A percentile compares a stretch with the other conserved stretches of the same genome.
Evolutionary conservation across 2,797 vertebrate species (phyloP).

Genomic region (Enteromius treurensis): DNA sequence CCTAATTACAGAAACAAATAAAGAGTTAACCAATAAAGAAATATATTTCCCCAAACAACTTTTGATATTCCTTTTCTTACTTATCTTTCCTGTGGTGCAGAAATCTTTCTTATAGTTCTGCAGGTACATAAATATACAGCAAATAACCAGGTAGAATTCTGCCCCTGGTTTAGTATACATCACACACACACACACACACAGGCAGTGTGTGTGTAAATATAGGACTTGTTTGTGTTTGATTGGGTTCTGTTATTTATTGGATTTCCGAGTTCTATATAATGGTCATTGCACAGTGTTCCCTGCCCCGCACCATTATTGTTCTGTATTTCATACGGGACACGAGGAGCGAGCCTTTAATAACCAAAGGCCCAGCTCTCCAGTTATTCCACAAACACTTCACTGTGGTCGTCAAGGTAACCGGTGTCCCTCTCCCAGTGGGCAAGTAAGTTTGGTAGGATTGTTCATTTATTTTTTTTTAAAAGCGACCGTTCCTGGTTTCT

Average conservation of each 20-base stretch:
- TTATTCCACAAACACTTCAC: constrained; percentile 43
- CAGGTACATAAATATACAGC: constrained; percentile 20
- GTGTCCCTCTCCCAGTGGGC: constrained; percentile 33
- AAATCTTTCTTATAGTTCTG: neutral
- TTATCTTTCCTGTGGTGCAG: neutral
- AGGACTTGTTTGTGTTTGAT: constrained; percentile 30
- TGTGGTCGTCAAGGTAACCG: constrained; percentile 30
- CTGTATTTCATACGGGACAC: constrained; percentile 46
- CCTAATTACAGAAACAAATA: neutral
- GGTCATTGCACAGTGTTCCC: constrained; percentile 20
- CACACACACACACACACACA: constrained; percentile 6
- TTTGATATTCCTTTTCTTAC: neutral
- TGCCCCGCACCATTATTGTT: constrained; percentile 39
- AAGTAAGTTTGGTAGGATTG: constrained; percentile 37
- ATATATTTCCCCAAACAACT: neutral
- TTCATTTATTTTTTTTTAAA: constrained; percentile 28
- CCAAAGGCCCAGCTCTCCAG: constrained; percentile 31
- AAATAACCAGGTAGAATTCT: constrained; percentile 14
- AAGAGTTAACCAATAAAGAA: neutral
- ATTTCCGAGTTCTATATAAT: constrained; percentile 40
- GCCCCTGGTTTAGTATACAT: constrained; percentile 20
- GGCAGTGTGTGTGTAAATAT: neutral
- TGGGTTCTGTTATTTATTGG: constrained; percentile 37
- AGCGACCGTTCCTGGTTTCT: constrained; percentile 27
- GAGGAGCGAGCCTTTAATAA: constrained; percentile 37